Evolutionary conservation across 2,797 vertebrate genomes (phyloP), one percentile per base, ranked within the genome.

Genomic region (Pseudomugil gertrudae): DNA sequence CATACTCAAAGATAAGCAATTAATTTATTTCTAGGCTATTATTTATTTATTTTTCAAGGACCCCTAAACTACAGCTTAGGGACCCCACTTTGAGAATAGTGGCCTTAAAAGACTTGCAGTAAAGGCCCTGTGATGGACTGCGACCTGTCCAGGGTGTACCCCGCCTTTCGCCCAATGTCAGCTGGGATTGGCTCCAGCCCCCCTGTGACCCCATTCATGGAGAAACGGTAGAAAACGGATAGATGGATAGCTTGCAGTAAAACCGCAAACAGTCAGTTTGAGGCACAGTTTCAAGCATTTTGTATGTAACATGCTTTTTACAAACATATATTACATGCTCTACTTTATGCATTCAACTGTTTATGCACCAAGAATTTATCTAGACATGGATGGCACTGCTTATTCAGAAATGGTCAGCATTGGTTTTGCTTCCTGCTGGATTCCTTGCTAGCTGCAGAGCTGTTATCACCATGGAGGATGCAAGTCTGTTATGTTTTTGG

Each of bases 281-380:
- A n/a, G 57, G 21, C 17, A 21, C 11, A 45, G 9, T 17, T 11
- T 38, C 17, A 63, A 11, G 38, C 17, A 63, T 52, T 70, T 23
- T 67, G 15, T 63, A 54, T 55, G 45, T 73, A 67, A 64, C 53
- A 57, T 38, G 33, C 70, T 66, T 76, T 59, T 69, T 19, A 58
- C 8, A 19, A 48, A 57, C 50, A 30, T 50, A 51, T 53, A 71
- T 61, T 45, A 43, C 38, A 3, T 72, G 57, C 51, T 64, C 21
- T 43, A 55, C 48, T 75, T 40, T 24, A 71, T 55, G 52, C 54
- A 3, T 15, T 33, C 64, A 55, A 33, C 52, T 57, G 27, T 76
- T 69, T 26, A 63, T 57, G 52, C 36, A 74, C 62, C 13, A 21
- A 45, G 7, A 36, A n/a, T 54, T 70, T 3, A 45, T 52, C 68